phyloP scores from a whole-genome alignment of 1,140 invertebrate genomes.

The Drosophila repleta region DNA sequence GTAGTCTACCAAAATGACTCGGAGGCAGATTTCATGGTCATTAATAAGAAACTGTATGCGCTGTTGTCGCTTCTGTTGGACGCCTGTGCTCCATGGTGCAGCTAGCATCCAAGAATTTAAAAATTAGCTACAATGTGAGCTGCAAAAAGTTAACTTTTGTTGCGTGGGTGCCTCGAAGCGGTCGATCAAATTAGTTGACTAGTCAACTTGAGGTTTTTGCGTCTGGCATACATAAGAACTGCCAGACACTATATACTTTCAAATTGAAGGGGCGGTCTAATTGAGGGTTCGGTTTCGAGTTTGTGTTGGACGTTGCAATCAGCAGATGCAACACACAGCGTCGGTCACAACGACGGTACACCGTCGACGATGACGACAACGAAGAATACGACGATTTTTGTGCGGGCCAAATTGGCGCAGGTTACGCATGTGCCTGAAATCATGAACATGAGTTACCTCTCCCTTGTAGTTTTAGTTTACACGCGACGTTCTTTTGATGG shows the following conservation, averaged over 20 bases:
- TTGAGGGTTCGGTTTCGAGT: constrained; percentile 58
- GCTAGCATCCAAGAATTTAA: constrained; percentile 47
- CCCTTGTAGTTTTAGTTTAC: constrained; percentile 31
- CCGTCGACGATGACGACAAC: constrained; percentile 1
- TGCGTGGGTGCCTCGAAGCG: constrained; percentile 67
- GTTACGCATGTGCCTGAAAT: constrained; percentile 77
- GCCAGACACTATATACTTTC: constrained; percentile 44
- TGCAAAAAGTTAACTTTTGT: constrained; percentile 55
- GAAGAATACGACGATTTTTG: constrained; percentile 37
- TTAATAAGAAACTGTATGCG: constrained; percentile 57
- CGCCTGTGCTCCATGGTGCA: neutral
- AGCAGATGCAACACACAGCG: constrained; percentile 71
- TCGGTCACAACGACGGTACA: constrained; percentile 5
- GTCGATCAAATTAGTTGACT: constrained; percentile 35
- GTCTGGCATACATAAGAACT: constrained; percentile 6
- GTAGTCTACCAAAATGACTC: constrained; percentile 62
- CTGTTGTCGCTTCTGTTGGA: constrained; percentile 1
- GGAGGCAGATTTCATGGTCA: constrained; percentile 77
- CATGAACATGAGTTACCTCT: constrained; percentile 55
- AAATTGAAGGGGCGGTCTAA: constrained; percentile 82
- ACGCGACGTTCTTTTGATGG: constrained; percentile 62
- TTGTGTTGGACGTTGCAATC: constrained; percentile 57
- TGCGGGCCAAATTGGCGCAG: constrained; percentile 75
- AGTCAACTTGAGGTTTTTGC: constrained; percentile 8
- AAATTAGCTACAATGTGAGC: constrained; percentile 39